Base-by-base conservation (phyloP, 2,113 vertebrate genomes). In the Chaenocephalus aceratus region DNA sequence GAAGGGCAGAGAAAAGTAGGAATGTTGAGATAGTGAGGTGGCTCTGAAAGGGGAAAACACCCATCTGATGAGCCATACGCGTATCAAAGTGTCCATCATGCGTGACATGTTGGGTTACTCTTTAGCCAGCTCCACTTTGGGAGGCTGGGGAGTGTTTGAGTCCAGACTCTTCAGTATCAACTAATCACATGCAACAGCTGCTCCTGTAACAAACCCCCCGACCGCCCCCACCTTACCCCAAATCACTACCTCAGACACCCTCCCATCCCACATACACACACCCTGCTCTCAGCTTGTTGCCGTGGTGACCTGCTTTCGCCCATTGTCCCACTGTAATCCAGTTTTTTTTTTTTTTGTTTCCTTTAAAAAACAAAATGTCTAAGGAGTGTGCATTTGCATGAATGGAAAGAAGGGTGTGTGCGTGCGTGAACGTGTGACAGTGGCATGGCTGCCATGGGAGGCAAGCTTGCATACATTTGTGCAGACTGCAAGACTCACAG, bases 101-200 rank as follows among this genome's bases (percentile, higher is more conserved):
- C 44, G 18, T 80, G 66, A 72, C 67, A 75, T 23, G 66, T 71
- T 56, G 18, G 52, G 65, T 85, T 79, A 80, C 72, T 83, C 74
- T 74, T 79, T 77, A 60, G 67, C 82, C 10, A 58, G 53, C 69
- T 59, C 51, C 59, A 66, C 72, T 80, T 83, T 52, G 15, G 65
- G 65, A 65, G 21, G 41, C 54, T 63, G 49, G 30, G 45, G 83
- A 61, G 77, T 64, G 73, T 71, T 58, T 18, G 26, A 80, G 61
- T 83, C 70, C 21, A 77, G 72, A 21, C 67, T 87, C 66, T 76
- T 80, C 66, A 83, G 30, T 86, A 82, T 89, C 76, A 89, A 90
- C 90, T 93, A 91, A 93, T 93, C 86, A 93, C 78, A 92, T 91
- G 89, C 91, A 94, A 91, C 93, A 93, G 93, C 92, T 94, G 93